A percentile compares a stretch with the other conserved stretches of the same genome.
Conservation (phyloP, 64 coral and sea anemone species). For the Stylophora pistillata region DNA sequence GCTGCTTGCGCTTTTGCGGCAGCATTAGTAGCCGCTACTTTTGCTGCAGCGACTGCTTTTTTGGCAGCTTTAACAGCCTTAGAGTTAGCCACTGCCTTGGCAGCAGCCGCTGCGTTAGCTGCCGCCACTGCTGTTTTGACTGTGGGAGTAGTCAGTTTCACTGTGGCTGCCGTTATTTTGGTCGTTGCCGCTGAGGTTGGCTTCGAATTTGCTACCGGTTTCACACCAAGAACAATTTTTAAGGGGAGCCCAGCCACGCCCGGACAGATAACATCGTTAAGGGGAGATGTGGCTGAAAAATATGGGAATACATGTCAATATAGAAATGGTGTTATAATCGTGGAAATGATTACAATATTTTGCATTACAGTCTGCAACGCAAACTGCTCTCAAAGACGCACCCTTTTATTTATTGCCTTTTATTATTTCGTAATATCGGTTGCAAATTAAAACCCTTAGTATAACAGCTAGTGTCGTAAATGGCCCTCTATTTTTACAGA, state of each 20-base stretch:
- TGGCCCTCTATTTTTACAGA: too few relatives aligned
- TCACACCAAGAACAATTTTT: background rate
- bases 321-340: background rate
- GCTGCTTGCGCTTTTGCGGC: constrained; percentile 18
- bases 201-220: background rate
- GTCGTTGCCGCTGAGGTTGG: background rate
- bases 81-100: background rate
- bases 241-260: background rate
- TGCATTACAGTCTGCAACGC: too few relatives aligned
- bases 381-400: too few relatives aligned
- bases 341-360: background rate
- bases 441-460: too few relatives aligned
- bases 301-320: background rate
- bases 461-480: too few relatives aligned
- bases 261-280: background rate
- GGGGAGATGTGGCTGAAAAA: constrained; percentile 10
- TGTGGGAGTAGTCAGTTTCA: background rate
- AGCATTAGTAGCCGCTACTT: background rate
- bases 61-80: background rate
- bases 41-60: constrained; percentile 1
- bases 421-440: too few relatives aligned
- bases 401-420: too few relatives aligned
- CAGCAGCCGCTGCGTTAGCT: background rate
- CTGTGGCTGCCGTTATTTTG: background rate
- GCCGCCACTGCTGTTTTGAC: background rate